phyloP scores from a whole-genome alignment of 1,140 invertebrate genomes.

The Temnothorax nylanderi region DNA sequence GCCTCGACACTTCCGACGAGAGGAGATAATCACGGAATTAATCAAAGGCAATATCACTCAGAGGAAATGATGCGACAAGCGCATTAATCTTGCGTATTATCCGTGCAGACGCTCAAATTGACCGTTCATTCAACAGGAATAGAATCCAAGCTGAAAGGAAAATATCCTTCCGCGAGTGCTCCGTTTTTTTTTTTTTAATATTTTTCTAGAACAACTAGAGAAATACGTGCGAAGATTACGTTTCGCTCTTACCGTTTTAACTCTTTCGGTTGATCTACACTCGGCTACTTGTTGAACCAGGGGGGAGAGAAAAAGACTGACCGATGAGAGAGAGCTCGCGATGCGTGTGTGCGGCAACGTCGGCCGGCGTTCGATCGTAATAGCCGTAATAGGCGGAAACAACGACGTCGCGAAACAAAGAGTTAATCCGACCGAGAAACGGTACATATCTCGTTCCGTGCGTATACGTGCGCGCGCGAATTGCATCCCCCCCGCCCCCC shows the following conservation, averaged over 20 bases:
- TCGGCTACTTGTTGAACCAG: constrained; percentile 20
- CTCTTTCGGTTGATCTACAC: background rate
- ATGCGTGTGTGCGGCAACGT: background rate
- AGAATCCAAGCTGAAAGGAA: background rate
- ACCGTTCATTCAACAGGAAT: background rate
- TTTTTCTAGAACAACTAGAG: background rate
- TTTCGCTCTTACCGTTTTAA: background rate
- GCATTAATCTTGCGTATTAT: background rate
- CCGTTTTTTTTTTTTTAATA: too few species aligned
- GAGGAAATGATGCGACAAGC: background rate
- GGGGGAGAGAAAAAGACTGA: background rate
- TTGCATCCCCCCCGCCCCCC: background rate
- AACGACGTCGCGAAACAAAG: constrained; percentile 8
- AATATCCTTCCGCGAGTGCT: background rate
- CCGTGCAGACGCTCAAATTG: background rate
- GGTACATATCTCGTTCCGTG: background rate
- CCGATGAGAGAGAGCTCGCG: background rate
- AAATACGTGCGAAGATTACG: background rate
- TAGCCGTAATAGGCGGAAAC: background rate
- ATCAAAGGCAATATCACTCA: background rate
- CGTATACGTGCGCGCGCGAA: too few species aligned
- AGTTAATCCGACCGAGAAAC: background rate
- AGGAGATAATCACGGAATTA: background rate
- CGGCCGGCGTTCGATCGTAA: background rate
- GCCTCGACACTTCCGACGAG: background rate